Percentiles rank a stretch among this genome's conserved stretches.
phyloP scores from a whole-genome alignment of 2,888 invertebrate species.

The Limenitis camilla region DNA sequence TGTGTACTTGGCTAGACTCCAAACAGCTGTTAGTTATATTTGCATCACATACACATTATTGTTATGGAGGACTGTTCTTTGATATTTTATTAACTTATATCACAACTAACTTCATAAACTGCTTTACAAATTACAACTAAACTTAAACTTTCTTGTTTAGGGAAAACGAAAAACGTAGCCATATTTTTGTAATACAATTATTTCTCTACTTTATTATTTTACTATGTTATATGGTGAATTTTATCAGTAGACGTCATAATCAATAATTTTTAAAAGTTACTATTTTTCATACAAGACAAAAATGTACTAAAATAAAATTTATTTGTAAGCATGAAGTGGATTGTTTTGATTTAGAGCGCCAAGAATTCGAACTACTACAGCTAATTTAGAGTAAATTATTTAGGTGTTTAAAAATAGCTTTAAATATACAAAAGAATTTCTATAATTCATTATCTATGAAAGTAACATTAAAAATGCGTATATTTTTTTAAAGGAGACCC shows the following conservation, averaged over 20 bases:
- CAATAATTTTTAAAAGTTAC: too few species aligned
- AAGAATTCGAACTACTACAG: neutral
- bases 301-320: too few species aligned
- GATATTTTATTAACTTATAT: neutral
- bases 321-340: neutral
- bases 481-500: conserved; percentile 1
- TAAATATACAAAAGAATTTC: neutral
- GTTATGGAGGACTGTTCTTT: conserved; percentile 2
- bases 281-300: too few species aligned
- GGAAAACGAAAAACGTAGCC: too few species aligned
- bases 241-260: too few species aligned
- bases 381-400: neutral
- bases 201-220: too few species aligned
- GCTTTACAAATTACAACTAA: too few species aligned
- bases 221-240: too few species aligned
- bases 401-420: neutral
- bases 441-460: too few species aligned
- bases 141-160: too few species aligned
- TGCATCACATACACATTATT: conserved; percentile 1
- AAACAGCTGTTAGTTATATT: conserved; percentile 29
- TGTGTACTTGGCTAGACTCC: conserved; percentile 24
- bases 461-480: neutral
- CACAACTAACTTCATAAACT: too few species aligned
- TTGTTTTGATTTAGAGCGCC: neutral
- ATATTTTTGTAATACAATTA: too few species aligned